A percentile compares a stretch with the other conserved stretches of the same genome.
phyloP scores from a whole-genome alignment of 2,888 invertebrate species.

The Drosophila nigricruria region DNA sequence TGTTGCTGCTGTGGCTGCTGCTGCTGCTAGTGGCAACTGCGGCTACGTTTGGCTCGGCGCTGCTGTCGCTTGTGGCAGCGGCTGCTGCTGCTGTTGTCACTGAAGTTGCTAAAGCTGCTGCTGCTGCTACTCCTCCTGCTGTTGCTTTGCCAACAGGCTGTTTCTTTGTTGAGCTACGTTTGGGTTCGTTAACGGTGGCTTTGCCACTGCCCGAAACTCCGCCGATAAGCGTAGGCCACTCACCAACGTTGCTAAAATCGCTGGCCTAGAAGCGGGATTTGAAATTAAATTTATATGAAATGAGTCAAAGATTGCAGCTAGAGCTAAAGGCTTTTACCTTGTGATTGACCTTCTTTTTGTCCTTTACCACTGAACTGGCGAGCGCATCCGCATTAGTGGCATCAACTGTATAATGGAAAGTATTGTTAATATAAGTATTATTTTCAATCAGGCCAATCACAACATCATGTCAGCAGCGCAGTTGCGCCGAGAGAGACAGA shows the following conservation, averaged over 20 bases:
- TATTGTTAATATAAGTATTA: conserved; percentile 37
- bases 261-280: conserved; percentile 88
- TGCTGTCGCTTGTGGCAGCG: conserved; percentile 48
- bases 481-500: conserved; percentile 46
- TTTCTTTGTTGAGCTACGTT: conserved; percentile 78
- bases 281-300: background rate
- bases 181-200: conserved; percentile 85
- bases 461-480: conserved; percentile 45
- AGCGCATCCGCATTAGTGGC: conserved; percentile 63
- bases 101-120: conserved; percentile 20
- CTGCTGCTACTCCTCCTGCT: conserved; percentile 13
- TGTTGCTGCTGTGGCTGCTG: conserved; percentile 43
- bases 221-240: conserved; percentile 95
- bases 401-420: conserved; percentile 66
- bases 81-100: conserved; percentile 4
- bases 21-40: conserved; percentile 36
- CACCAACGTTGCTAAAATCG: conserved; percentile 94
- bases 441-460: conserved; percentile 63
- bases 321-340: conserved; percentile 85
- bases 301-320: background rate
- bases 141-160: conserved; percentile 63
- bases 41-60: conserved; percentile 47
- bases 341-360: conserved; percentile 86
- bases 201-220: conserved; percentile 86
- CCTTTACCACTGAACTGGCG: conserved; percentile 86